Base-by-base conservation (phyloP, 2,113 vertebrate species). In the Poeciliopsis turrubarensis region DNA sequence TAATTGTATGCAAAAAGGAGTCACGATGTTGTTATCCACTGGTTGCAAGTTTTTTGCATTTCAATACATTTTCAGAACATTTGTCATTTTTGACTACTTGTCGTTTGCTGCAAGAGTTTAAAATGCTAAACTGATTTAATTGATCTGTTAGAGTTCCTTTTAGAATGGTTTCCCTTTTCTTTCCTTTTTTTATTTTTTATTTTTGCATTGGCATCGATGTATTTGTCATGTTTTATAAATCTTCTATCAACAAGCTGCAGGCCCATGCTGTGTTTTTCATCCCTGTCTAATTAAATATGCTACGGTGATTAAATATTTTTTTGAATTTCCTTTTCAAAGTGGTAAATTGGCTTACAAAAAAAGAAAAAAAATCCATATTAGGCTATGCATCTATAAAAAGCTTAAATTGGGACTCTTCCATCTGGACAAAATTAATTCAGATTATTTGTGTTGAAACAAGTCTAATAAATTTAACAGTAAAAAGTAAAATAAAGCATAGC, bases 1-100 rank as follows among this genome's bases (percentile, higher is more conserved):
- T 87, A 86, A 89, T 87, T 84, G 87, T 81, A 83, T 90, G 83
- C 81, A 81, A 83, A 69, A 74, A 19, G 54, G 68, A 72, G 13
- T 72, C 62, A 66, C 65, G 63, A 51, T 65, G 54, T 78, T 75
- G 19, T 70, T 41, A 26, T 74, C 17, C 65, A 41, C 65, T 47
- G 60, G 65, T 47, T 72, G 29, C 64, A 78, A 26, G 71, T 65
- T 65, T 69, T 81, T 60, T 17, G 47, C n/a, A 1, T 41, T 41
- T 41, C 39, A 64, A 31, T 68, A 75, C 15, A n/a, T 61, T 44
- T 31, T 12, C n/a, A 14, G 30, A 69, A 2, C 27, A 19, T 44
- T 74, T 63, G 27, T 11, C 39, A 12, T 65, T 65, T n/a, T 62
- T 37, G 1, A 8, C 5, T 65, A 22, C 60, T 27, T 54, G n/a